These are phyloP conservation scores for Zaprionus lachaisei DNA, from an alignment of 1,140 invertebrate genomes.

Conservation along the genomic window DNA sequence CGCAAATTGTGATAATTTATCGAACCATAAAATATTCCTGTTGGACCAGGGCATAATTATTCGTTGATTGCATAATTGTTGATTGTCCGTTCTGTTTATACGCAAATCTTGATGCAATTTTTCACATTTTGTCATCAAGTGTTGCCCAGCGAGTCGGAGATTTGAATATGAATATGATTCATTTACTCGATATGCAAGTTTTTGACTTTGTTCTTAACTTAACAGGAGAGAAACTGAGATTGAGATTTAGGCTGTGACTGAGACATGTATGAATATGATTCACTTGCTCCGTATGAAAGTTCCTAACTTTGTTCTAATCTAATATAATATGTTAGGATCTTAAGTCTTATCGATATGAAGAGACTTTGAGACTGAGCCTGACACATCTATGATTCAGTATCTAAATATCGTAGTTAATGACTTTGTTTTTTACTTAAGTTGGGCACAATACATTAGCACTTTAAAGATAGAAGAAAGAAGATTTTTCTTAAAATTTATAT, in stretches of 20 bases:
- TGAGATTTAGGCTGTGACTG: no score
- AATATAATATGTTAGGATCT: background rate
- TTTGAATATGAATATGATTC: background rate
- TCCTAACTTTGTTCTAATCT: background rate
- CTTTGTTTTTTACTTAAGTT: background rate
- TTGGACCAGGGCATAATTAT: constrained; percentile 1
- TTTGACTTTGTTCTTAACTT: no score
- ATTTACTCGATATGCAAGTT: background rate
- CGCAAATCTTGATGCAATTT: constrained; percentile 7
- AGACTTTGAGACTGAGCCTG: background rate
- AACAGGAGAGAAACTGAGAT: no score
- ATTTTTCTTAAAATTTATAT: no score
- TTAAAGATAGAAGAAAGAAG: no score
- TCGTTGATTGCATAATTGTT: constrained; percentile 9
- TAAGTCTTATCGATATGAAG: background rate
- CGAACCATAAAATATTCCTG: constrained; percentile 44
- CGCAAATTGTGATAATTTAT: constrained; percentile 83
- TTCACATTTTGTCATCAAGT: constrained; percentile 9
- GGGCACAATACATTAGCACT: no score
- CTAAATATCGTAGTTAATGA: background rate
- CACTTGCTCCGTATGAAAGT: background rate
- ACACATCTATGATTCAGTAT: background rate
- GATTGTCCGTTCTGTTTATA: constrained; percentile 9
- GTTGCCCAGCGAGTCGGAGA: background rate
- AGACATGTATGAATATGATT: background rate